phyloP scores from a whole-genome alignment of 2,113 vertebrate species.

The Pelvicachromis taeniatus region DNA sequence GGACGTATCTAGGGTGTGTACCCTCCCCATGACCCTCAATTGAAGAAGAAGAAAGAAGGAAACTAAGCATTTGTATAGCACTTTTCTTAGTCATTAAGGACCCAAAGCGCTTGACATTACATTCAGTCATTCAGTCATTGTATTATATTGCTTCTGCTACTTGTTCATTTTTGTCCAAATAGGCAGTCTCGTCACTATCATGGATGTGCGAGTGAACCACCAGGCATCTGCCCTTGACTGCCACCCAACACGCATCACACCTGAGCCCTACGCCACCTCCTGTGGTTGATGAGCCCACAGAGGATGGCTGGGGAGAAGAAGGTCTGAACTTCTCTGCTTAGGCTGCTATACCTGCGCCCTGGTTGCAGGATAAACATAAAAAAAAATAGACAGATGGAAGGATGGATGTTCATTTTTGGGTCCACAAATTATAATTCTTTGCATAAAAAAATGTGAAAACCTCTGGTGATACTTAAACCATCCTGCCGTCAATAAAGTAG shows the following conservation, averaged over 20 bases:
- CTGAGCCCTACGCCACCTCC: neutral
- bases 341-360: neutral
- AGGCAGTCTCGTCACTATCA: neutral
- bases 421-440: neutral
- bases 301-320: neutral
- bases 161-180: neutral
- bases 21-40: no score
- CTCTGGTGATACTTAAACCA: neutral
- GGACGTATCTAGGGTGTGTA: fast-evolving
- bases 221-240: neutral
- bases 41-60: no score
- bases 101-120: no score
- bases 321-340: neutral
- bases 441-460: neutral
- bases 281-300: neutral
- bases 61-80: no score
- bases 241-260: neutral
- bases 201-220: neutral
- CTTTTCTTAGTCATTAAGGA: no score
- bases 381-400: neutral
- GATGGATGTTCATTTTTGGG: neutral
- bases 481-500: neutral
- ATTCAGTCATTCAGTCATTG: no score
- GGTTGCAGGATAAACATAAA: neutral
- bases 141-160: neutral